Evolutionary conservation across 2,113 vertebrate genomes (phyloP).

Genomic region (Laterallus jamaicensis): DNA sequence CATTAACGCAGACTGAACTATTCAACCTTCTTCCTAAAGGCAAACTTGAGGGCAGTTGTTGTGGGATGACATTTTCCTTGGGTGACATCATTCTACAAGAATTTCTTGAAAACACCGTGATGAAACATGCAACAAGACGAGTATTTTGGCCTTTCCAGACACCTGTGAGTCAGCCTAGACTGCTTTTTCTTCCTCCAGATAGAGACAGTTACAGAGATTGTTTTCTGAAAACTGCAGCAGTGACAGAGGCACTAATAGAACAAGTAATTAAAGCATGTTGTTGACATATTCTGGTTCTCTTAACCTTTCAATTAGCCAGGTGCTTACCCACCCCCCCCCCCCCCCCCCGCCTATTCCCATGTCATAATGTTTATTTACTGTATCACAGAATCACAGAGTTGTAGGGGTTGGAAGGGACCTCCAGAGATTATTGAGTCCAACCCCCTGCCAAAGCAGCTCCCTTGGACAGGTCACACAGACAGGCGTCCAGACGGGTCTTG

Average conservation of each 20-base stretch:
- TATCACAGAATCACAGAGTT: too few relatives aligned
- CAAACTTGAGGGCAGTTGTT: neutral
- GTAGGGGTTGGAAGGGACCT: too few relatives aligned
- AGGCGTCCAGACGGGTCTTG: too few relatives aligned
- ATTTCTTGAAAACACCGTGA: neutral
- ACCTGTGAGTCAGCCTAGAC: constrained; percentile 24
- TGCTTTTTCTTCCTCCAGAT: neutral
- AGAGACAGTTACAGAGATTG: neutral
- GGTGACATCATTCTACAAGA: neutral
- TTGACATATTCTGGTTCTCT: neutral
- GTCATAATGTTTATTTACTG: neutral
- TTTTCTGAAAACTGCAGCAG: constrained; percentile 10
- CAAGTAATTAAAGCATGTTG: neutral
- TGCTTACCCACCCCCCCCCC: accelerated
- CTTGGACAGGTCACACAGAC: too few relatives aligned
- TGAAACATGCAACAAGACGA: neutral
- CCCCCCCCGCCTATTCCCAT: neutral
- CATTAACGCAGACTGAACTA: neutral
- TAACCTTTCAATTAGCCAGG: neutral
- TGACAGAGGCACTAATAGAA: neutral
- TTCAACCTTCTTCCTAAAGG: neutral
- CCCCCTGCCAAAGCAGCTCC: too few relatives aligned
- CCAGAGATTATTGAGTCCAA: too few relatives aligned
- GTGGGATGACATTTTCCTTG: constrained; percentile 18
- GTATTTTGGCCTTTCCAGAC: constrained; percentile 23